Evolutionary conservation across 2,113 vertebrate genomes (phyloP).

Genomic region (Gila orcuttii): DNA sequence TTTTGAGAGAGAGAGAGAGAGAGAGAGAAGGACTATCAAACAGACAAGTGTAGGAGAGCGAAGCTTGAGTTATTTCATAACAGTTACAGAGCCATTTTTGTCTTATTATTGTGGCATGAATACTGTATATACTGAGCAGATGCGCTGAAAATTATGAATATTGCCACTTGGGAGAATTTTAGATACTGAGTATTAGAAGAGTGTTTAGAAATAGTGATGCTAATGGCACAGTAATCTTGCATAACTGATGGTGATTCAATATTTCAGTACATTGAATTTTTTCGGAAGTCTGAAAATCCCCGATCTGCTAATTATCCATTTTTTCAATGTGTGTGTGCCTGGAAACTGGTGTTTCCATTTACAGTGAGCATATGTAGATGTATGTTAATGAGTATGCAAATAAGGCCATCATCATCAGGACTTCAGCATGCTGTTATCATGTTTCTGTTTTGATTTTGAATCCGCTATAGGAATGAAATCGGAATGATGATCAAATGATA

Average conservation of each 20-base stretch:
- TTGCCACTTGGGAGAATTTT: background rate
- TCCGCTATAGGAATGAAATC: background rate
- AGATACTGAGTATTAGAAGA: background rate
- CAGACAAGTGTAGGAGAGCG: background rate
- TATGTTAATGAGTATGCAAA: conserved; percentile 13
- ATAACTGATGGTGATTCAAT: background rate
- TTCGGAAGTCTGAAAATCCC: background rate
- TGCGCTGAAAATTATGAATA: conserved; percentile 7
- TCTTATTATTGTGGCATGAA: background rate
- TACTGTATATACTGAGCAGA: background rate
- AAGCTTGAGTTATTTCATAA: conserved; percentile 17
- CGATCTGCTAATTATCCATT: background rate
- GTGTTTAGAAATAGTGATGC: background rate
- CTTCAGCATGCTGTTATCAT: background rate
- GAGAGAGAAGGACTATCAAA: conserved; percentile 1
- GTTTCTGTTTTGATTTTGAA: conserved; percentile 22
- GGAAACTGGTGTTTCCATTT: background rate
- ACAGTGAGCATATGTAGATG: conserved; percentile 3
- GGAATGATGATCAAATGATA: background rate
- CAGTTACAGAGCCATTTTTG: conserved; percentile 2
- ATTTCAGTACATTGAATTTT: background rate
- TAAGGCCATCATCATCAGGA: background rate
- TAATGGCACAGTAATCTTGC: background rate
- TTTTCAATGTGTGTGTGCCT: background rate
- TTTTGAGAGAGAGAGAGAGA: too few species aligned